Evolutionary conservation across 2,888 invertebrate species (phyloP).

Genomic region (Lycia hirtaria): DNA sequence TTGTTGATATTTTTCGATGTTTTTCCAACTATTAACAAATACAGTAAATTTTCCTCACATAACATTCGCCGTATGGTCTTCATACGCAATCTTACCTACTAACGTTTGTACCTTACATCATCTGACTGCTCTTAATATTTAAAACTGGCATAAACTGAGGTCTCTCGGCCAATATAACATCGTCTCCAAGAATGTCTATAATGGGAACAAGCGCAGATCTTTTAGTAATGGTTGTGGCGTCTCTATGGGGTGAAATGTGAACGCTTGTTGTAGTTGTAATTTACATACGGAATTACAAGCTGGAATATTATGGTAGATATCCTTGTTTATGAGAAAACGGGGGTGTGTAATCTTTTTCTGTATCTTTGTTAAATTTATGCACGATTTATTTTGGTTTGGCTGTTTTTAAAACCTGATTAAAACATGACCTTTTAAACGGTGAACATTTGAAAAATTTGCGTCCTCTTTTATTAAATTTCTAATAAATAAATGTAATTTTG

Average conservation of each 20-base stretch:
- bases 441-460: no score
- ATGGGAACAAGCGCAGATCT: slow-evolving; percentile 12
- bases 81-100: slow-evolving; percentile 7
- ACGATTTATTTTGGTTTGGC: background rate
- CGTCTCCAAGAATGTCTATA: slow-evolving; percentile 31
- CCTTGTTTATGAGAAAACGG: slow-evolving; percentile 64
- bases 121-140: slow-evolving; percentile 71
- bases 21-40: no score
- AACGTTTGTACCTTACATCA: slow-evolving; percentile 21
- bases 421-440: no score
- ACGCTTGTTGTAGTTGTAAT: slow-evolving; percentile 79
- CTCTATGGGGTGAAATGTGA: slow-evolving; percentile 72
- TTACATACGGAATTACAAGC: slow-evolving; percentile 83
- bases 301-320: slow-evolving; percentile 73
- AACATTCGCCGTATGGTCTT: no score
- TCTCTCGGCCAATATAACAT: slow-evolving; percentile 52
- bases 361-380: background rate
- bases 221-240: slow-evolving; percentile 41
- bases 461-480: no score
- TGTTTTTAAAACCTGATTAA: background rate
- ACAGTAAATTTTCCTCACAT: no score
- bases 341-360: slow-evolving; percentile 33
- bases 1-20: no score
- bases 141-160: slow-evolving; percentile 71
- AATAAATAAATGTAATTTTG: no score